These are phyloP conservation scores for rabbit (Oryctolagus cuniculus) DNA, from an alignment of 2,113 vertebrate species.

Conservation along the genomic window DNA sequence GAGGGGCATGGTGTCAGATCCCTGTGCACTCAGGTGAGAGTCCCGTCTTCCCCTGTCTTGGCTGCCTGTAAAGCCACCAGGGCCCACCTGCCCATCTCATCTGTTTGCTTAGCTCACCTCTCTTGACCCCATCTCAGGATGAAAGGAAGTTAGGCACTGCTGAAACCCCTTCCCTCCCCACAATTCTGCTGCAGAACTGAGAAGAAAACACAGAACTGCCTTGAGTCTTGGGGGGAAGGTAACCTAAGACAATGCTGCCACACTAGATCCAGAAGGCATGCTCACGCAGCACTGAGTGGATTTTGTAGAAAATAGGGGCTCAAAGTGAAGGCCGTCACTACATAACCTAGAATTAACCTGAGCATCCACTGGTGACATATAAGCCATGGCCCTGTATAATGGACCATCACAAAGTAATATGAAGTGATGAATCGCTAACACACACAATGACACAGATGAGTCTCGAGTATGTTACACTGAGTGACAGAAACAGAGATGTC, in stretches of 20 bases:
- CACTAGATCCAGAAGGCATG: background rate
- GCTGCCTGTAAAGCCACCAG: background rate
- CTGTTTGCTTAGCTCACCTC: slow-evolving; percentile 18
- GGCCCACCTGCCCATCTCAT: slow-evolving; percentile 47
- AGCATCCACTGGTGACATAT: background rate
- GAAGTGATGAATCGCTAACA: slow-evolving; percentile 29
- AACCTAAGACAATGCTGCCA: background rate
- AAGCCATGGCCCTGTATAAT: background rate
- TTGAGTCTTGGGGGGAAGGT: slow-evolving; percentile 18
- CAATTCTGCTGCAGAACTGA: background rate
- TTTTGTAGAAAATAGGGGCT: slow-evolving; percentile 17
- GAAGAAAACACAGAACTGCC: background rate
- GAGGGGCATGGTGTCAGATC: slow-evolving; percentile 32
- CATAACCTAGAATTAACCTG: background rate
- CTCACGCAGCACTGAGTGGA: background rate
- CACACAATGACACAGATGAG: background rate
- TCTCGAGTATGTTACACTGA: background rate
- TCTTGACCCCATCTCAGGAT: background rate
- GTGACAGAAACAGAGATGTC: slow-evolving; percentile 29
- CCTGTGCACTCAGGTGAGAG: background rate
- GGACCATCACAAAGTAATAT: background rate
- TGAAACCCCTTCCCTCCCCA: background rate
- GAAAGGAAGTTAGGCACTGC: background rate
- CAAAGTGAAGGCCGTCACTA: background rate
- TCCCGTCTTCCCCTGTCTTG: background rate